phyloP scores from a whole-genome alignment of 2,888 invertebrate species.

The Dastarcus helophoroides region DNA sequence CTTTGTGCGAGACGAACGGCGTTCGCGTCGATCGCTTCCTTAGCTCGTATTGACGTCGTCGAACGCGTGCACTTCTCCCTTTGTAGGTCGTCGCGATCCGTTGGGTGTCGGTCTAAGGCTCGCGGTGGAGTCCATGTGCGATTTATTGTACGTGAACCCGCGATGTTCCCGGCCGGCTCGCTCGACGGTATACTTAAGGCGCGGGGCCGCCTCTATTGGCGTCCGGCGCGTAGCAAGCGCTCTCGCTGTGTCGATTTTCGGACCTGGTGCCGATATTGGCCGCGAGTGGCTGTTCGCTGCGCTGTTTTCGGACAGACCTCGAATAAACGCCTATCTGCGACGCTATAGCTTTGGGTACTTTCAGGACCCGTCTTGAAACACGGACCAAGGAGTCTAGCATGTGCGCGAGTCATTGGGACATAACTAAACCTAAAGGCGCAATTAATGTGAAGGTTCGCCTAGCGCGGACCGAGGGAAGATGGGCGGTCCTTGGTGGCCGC shows the following conservation, averaged over 20 bases:
- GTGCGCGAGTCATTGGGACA: slow-evolving; percentile 56
- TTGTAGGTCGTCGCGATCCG: slow-evolving; percentile 46
- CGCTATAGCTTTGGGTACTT: slow-evolving; percentile 32
- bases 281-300: slow-evolving; percentile 11
- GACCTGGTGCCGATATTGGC: slow-evolving; percentile 14
- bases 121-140: too few relatives aligned
- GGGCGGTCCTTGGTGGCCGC: slow-evolving; percentile 29
- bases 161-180: slow-evolving; percentile 14
- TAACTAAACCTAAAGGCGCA: slow-evolving; percentile 50
- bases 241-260: slow-evolving; percentile 24
- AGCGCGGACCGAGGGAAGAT: slow-evolving; percentile 37
- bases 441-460: slow-evolving; percentile 48
- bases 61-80: slow-evolving; percentile 35
- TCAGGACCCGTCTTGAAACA: slow-evolving; percentile 67
- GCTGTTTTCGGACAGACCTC: slow-evolving; percentile 18
- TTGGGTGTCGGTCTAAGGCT: too few relatives aligned
- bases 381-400: slow-evolving; percentile 64
- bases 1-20: slow-evolving; percentile 10
- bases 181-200: slow-evolving; percentile 14
- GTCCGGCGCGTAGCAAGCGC: slow-evolving; percentile 22
- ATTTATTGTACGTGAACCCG: slow-evolving; percentile 8
- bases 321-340: slow-evolving; percentile 24
- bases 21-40: slow-evolving; percentile 13
- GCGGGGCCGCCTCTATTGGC: slow-evolving; percentile 13
- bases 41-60: slow-evolving; percentile 12